Evolutionary conservation across 2,888 invertebrate species (phyloP).

Genomic region (Acleris sparsana): DNA sequence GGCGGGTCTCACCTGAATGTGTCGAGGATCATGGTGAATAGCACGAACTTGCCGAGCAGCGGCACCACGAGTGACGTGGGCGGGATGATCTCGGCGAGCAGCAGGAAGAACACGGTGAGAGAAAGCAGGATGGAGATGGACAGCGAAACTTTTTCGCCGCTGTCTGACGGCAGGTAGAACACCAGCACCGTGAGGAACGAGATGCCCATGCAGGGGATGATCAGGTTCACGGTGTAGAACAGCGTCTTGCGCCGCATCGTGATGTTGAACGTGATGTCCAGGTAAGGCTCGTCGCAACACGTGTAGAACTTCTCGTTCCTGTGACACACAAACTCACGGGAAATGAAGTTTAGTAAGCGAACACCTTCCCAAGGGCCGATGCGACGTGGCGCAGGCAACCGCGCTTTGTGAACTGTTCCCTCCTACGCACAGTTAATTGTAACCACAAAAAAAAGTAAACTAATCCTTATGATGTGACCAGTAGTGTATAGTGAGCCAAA

Average conservation of each 20-base stretch:
- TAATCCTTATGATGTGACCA: no score
- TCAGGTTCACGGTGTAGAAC: constrained; percentile 98
- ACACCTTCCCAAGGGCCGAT: no score
- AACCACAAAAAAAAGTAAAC: no score
- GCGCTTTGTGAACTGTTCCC: no score
- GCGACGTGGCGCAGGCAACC: no score
- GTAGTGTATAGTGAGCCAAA: no score
- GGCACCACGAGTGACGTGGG: constrained; percentile 97
- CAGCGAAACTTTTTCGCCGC: constrained; percentile 99
- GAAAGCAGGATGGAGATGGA: constrained; percentile 97
- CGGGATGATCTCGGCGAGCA: constrained; percentile 85
- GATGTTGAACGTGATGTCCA: constrained; percentile 98
- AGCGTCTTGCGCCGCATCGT: constrained; percentile 97
- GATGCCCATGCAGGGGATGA: constrained; percentile 98
- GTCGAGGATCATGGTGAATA: constrained; percentile 98
- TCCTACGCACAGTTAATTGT: no score
- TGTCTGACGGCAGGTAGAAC: constrained; percentile 98
- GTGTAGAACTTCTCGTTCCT: constrained; percentile 97
- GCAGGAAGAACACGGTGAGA: constrained; percentile 97
- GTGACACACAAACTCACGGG: constrained; percentile 48
- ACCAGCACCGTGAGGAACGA: constrained; percentile 98
- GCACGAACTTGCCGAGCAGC: constrained; percentile 95
- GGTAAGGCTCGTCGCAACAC: constrained; percentile 98
- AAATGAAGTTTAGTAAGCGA: no score
- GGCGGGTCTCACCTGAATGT: constrained; percentile 90